Conservation (phyloP, 2,888 invertebrate genomes). For the Eugnorisma glareosa region DNA sequence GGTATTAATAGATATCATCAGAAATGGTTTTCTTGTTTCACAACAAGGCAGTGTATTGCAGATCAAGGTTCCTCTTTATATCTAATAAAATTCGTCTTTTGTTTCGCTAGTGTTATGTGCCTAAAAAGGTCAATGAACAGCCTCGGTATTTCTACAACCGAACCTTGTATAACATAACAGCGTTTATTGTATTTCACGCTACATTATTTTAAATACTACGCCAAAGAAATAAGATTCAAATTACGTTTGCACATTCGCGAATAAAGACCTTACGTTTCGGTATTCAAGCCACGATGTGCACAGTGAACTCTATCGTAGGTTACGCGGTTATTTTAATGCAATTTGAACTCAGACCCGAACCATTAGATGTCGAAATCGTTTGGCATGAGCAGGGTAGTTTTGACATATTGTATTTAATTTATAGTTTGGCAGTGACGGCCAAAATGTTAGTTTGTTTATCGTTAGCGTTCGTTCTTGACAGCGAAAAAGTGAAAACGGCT, state of each 20-base stretch:
- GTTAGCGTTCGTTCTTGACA: slow-evolving; percentile 90
- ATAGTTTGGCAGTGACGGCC: slow-evolving; percentile 85
- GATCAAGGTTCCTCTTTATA: slow-evolving; percentile 86
- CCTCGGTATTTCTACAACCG: slow-evolving; percentile 89
- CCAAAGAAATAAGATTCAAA: slow-evolving; percentile 79
- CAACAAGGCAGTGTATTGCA: slow-evolving; percentile 76
- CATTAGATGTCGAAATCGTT: slow-evolving; percentile 74
- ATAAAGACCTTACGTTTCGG: slow-evolving; percentile 81
- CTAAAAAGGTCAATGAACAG: slow-evolving; percentile 91
- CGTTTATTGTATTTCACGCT: slow-evolving; percentile 70
- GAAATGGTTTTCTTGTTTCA: slow-evolving; percentile 68
- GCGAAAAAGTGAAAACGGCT: slow-evolving; percentile 91
- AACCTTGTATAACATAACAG: slow-evolving; percentile 75
- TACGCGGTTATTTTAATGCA: slow-evolving; percentile 71
- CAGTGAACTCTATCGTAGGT: slow-evolving; percentile 76
- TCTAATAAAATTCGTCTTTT: slow-evolving; percentile 87
- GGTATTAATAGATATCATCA: slow-evolving; percentile 39
- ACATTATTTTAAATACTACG: slow-evolving; percentile 75
- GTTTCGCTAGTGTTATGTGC: slow-evolving; percentile 88
- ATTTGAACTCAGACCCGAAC: slow-evolving; percentile 77
- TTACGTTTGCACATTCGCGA: slow-evolving; percentile 65
- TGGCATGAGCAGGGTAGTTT: slow-evolving; percentile 69
- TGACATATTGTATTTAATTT: slow-evolving; percentile 69
- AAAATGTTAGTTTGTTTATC: slow-evolving; percentile 90
- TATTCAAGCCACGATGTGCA: slow-evolving; percentile 76